Conservation (phyloP, 1,140 invertebrate species). For the Teleogryllus occipitalis region DNA sequence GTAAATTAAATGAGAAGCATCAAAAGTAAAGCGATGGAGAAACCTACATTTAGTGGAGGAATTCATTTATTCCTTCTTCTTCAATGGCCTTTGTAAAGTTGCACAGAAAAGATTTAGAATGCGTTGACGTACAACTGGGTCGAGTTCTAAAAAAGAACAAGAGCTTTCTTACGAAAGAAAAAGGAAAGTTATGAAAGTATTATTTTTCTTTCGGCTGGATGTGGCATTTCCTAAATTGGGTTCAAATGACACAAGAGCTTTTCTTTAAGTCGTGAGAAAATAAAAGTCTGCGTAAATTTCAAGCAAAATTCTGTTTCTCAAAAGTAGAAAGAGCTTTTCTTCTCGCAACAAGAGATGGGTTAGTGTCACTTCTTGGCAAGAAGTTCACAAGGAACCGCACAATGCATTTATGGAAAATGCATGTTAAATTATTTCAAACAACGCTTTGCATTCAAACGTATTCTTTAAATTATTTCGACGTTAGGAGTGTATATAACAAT, state of each 20-base stretch:
- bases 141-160: background rate
- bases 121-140: background rate
- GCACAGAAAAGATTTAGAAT: background rate
- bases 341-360: no score
- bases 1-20: no score
- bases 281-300: background rate
- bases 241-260: background rate
- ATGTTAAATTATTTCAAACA: no score
- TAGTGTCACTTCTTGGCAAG: no score
- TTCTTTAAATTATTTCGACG: no score
- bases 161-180: background rate
- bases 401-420: no score
- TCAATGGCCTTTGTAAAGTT: background rate
- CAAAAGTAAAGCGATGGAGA: no score
- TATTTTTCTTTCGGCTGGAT: background rate
- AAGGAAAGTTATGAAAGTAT: background rate
- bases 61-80: background rate
- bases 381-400: no score
- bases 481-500: no score
- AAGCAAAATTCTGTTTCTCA: background rate
- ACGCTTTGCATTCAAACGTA: no score
- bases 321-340: no score
- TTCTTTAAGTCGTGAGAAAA: background rate
- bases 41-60: no score
- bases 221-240: background rate